Base-by-base conservation (phyloP, 1,140 invertebrate genomes). In the Papilio helenus region DNA sequence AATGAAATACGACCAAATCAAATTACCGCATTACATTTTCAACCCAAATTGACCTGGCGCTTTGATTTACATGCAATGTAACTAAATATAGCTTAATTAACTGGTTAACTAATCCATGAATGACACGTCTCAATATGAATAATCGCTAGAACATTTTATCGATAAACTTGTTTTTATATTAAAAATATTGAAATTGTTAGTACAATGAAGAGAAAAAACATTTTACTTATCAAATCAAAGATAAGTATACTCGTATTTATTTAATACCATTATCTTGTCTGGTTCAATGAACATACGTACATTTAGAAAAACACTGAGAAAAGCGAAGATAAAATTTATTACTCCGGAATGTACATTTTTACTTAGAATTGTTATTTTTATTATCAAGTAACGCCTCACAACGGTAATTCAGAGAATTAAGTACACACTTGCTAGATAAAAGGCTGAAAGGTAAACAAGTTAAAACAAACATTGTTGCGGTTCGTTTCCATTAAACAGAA, bases 51-150 rank as follows among this genome's bases (percentile, higher is more conserved):
- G 23, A 61, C 58, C 18, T 4, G 9, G 10, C 20, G 12, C 10
- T 34, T 68, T 65, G 61, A 65, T 65, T 68, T 68, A 68, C 61
- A 68, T 68, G 26, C 14, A 26, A 29, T 68, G 61, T 68, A 68
- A 68, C 61, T 68, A 68, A 29, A 68, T 68, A 68, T 68, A 68
- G 26, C 61, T 68, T 29, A 68, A 68, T 68, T 65, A 76, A 77
- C 55, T 14, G 20, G 18, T 55, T 39, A 39, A 39, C 34, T 39
- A 39, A 3, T 34, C 34, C 3, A 29, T 29, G 29, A 29, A 29
- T 29, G 29, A 29, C 5, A 39, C n/a, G n/a, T 5, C 34, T 39
- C 7, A 39, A 8, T 8, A 8, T 39, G 34, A 3, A 39, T 8
- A 39, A 39, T 39, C 34, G 34, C 34, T 39, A 39, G 0, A 39